Percentiles rank a stretch among this genome's conserved stretches.
These are phyloP conservation scores for Eospalax fontanierii DNA, from an alignment of 2,797 vertebrate species.

Conservation along the genomic window DNA sequence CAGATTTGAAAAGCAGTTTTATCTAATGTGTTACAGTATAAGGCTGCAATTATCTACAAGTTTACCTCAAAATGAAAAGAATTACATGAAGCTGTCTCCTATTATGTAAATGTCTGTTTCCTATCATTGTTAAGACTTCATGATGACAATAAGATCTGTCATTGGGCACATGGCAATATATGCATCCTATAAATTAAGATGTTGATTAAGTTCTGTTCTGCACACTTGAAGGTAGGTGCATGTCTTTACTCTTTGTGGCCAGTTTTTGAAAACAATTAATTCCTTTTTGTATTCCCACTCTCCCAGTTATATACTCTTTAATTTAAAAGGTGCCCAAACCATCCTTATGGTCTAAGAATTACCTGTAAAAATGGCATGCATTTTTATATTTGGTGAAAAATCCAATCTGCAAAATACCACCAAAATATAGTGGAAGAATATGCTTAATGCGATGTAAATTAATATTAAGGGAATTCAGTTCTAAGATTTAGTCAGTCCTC, in stretches of 20 bases:
- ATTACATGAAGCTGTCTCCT: neutral
- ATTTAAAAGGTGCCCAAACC: neutral
- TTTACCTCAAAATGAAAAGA: slow-evolving; percentile 34
- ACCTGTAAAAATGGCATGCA: neutral
- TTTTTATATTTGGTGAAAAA: slow-evolving; percentile 45
- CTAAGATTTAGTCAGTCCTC: neutral
- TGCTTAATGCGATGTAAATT: neutral
- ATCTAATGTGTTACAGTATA: slow-evolving; percentile 29
- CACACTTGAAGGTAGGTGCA: neutral
- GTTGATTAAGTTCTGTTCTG: slow-evolving; percentile 18
- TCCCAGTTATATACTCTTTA: neutral
- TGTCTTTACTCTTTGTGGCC: slow-evolving; percentile 5
- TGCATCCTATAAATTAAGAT: neutral
- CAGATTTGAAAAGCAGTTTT: slow-evolving; percentile 27
- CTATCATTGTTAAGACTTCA: slow-evolving; percentile 24
- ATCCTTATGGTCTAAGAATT: slow-evolving; percentile 20
- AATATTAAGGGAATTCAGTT: slow-evolving; percentile 34
- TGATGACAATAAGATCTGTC: neutral
- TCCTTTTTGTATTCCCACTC: neutral
- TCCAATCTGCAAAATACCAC: neutral
- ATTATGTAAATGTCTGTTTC: neutral
- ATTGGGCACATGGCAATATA: neutral
- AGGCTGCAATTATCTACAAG: neutral
- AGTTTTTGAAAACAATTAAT: slow-evolving; percentile 52
- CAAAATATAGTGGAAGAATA: neutral